Evolutionary conservation across 2,888 invertebrate genomes (phyloP), one percentile per base, ranked within the genome.

Genomic region (Scaptomyza parva): DNA sequence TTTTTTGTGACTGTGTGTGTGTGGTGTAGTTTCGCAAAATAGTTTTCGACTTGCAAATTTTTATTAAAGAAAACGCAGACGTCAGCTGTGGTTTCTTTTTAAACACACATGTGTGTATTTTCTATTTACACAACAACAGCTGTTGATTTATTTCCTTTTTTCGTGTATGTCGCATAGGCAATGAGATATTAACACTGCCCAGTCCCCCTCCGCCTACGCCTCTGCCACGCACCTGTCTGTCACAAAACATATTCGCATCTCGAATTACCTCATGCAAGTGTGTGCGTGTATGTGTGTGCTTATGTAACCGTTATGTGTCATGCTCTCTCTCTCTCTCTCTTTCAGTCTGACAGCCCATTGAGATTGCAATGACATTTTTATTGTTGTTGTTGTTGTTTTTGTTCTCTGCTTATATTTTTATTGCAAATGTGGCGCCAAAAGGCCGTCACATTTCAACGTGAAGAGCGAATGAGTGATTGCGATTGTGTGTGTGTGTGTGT

Each of bases 341-440:
- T 35, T 28, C 17, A 11, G 28, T 48, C 67, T 44, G 37, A 57
- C 60, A 57, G 40, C 43, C 52, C 39, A 53, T 45, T 22, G 52
- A 50, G 39, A 60, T 67, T 78, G 68, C 74, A 77, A 55, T 57
- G 57, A 33, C 52, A 17, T 52, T 57, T 62, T 58, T 40, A 22
- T 33, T 20, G 43, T 37, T 30, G 44, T 41, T 37, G 35, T 60
- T 55, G 45, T 47, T 12, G 43, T 30, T 18, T 44, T 30, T 44
- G 77, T 55, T 62, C 58, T 81, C 69, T 86, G 81, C 77, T 81
- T 81, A 77, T 87, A 73, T 67, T 76, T 71, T 77, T 79, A 77
- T 80, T 68, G 84, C 72, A 47, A 80, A 69, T 75, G 74, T 76
- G 84, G 87, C 84, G 88, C 87, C 88, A 76, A 74, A 74, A 76